Evolutionary conservation across 1,140 invertebrate genomes (phyloP).

Genomic region (Leptinotarsa lineolata): DNA sequence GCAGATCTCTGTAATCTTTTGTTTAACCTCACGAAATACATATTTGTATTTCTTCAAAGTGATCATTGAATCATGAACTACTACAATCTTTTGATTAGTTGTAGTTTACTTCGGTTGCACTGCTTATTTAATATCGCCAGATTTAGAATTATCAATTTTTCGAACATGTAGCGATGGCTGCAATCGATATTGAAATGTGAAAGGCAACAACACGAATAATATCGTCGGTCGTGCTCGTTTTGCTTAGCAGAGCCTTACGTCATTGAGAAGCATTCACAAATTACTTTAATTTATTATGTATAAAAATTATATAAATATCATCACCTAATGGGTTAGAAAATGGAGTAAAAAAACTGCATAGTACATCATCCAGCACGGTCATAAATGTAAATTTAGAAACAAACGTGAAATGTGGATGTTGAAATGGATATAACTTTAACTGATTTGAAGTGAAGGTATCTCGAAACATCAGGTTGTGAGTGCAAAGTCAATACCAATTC

Average conservation of each 20-base stretch:
- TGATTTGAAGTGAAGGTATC: too few species aligned
- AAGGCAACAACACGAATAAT: slow-evolving; percentile 9
- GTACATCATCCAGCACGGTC: too few species aligned
- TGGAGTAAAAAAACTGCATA: too few species aligned
- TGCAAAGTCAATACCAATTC: too few species aligned
- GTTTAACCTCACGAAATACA: too few species aligned
- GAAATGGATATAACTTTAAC: too few species aligned
- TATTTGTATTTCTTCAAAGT: too few species aligned
- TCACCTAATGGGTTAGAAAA: too few species aligned
- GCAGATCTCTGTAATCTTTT: too few species aligned
- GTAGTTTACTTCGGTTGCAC: background rate
- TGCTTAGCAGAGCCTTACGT: slow-evolving; percentile 1
- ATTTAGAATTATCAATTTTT: background rate
- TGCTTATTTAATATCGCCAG: slow-evolving; percentile 1
- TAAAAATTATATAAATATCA: background rate
- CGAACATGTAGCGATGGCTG: background rate
- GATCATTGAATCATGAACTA: background rate
- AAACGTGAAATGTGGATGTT: too few species aligned
- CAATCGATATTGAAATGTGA: slow-evolving; percentile 9
- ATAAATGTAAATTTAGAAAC: too few species aligned
- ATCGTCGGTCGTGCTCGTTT: background rate
- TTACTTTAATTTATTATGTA: background rate
- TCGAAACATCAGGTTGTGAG: too few species aligned
- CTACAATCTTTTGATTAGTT: background rate
- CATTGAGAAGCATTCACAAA: background rate